phyloP scores from a whole-genome alignment of 2,888 invertebrate species.

The Drosophila silvestris region DNA sequence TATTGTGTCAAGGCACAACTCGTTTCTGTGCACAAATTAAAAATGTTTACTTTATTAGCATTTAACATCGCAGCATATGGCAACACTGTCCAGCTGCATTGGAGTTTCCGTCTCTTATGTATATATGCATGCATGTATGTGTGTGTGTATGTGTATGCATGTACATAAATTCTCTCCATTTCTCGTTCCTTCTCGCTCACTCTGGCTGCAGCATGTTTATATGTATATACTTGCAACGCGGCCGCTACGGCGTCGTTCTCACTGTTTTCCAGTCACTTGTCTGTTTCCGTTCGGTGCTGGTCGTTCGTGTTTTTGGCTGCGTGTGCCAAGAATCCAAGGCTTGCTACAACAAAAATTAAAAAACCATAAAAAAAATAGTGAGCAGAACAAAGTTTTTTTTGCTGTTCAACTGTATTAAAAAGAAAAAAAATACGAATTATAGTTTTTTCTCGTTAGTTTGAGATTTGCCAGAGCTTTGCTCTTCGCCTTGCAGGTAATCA shows the following conservation, averaged over 20 bases:
- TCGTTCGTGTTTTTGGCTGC: conserved; percentile 32
- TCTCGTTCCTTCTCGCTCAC: conserved; percentile 21
- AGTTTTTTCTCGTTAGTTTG: conserved; percentile 4
- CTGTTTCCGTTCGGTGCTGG: conserved; percentile 47
- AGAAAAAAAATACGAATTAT: conserved; percentile 2
- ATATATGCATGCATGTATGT: conserved; percentile 22
- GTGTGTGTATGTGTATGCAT: conserved; percentile 16
- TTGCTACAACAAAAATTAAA: conserved; percentile 23
- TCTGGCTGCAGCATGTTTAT: conserved; percentile 35
- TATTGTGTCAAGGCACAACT: conserved; percentile 4
- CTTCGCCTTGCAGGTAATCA: conserved; percentile 36
- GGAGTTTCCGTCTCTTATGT: conserved; percentile 47
- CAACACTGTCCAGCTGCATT: conserved; percentile 50
- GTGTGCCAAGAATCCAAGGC: conserved; percentile 24
- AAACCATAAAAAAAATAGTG: conserved; percentile 15
- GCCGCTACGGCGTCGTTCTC: conserved; percentile 53
- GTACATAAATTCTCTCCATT: conserved; percentile 11
- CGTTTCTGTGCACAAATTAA: conserved; percentile 13
- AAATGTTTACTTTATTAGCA: conserved; percentile 26
- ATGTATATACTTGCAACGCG: conserved; percentile 40
- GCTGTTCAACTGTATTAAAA: conserved; percentile 9
- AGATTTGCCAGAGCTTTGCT: conserved; percentile 32
- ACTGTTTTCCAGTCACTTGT: conserved; percentile 57
- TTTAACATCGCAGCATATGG: conserved; percentile 40
- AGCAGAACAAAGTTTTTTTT: conserved; percentile 30